These are phyloP conservation scores for Tyrophagus putrescentiae DNA, from an alignment of 1,140 invertebrate species.

Conservation along the genomic window DNA sequence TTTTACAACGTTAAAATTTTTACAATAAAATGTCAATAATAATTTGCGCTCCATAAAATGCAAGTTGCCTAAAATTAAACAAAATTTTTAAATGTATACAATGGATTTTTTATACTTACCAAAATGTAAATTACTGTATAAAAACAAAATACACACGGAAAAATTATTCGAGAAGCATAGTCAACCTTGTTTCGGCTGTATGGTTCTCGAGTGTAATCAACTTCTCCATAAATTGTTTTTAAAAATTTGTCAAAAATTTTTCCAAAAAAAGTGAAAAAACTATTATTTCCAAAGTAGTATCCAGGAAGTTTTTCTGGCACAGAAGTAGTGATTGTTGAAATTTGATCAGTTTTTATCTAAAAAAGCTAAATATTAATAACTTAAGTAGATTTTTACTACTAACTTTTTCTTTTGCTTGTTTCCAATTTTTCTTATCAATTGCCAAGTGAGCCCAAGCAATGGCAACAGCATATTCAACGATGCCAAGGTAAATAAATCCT, in stretches of 20 bases:
- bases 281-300: conserved; percentile 17
- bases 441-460: conserved; percentile 8
- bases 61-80: too few relatives aligned
- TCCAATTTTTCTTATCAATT: conserved; percentile 6
- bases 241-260: background rate
- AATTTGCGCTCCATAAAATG: conserved; percentile 1
- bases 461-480: conserved; percentile 16
- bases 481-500: background rate
- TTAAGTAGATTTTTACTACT: background rate
- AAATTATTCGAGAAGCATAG: conserved; percentile 18
- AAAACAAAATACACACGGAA: conserved; percentile 8
- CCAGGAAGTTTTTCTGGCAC: background rate
- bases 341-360: background rate
- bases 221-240: conserved; percentile 5
- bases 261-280: background rate
- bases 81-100: too few relatives aligned
- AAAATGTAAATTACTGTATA: conserved; percentile 17
- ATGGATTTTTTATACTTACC: too few relatives aligned
- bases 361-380: background rate
- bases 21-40: conserved; percentile 3
- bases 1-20: too few relatives aligned
- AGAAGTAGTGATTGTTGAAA: background rate
- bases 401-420: background rate
- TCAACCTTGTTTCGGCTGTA: conserved; percentile 18
- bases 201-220: conserved; percentile 16